phyloP scores from a whole-genome alignment of 2,888 invertebrate genomes.

The Platypus cylindrus region DNA sequence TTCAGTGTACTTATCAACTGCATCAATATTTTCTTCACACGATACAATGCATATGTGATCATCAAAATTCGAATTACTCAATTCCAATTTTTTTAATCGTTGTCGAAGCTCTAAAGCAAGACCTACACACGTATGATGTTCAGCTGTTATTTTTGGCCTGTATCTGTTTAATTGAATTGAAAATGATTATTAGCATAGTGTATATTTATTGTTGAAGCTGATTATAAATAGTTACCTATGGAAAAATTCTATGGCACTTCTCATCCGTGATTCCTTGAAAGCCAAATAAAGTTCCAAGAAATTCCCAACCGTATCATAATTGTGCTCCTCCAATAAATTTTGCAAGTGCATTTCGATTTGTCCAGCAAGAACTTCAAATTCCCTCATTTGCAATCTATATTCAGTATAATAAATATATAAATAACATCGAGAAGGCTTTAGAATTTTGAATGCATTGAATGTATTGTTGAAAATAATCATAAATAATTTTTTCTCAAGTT shows the following conservation, averaged over 20 bases:
- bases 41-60: constrained; percentile 62
- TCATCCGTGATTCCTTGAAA: constrained; percentile 49
- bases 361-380: constrained; percentile 69
- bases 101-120: constrained; percentile 68
- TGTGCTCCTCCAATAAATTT: constrained; percentile 66
- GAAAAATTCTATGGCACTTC: constrained; percentile 58
- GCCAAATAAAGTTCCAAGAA: constrained; percentile 57
- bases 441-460: too few species aligned
- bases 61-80: constrained; percentile 54
- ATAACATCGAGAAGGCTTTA: too few species aligned
- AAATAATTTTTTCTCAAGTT: too few species aligned
- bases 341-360: constrained; percentile 70
- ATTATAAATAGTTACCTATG: constrained; percentile 37
- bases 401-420: too few species aligned
- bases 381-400: constrained; percentile 42
- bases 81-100: constrained; percentile 47
- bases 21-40: constrained; percentile 73
- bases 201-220: too few species aligned
- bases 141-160: constrained; percentile 61
- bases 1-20: constrained; percentile 46
- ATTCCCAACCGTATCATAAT: constrained; percentile 83
- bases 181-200: constrained; percentile 1
- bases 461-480: too few species aligned
- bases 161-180: constrained; percentile 37
- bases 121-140: constrained; percentile 81